Evolutionary conservation across 1,140 invertebrate species (phyloP).

Genomic region (Pogonus chalceus): DNA sequence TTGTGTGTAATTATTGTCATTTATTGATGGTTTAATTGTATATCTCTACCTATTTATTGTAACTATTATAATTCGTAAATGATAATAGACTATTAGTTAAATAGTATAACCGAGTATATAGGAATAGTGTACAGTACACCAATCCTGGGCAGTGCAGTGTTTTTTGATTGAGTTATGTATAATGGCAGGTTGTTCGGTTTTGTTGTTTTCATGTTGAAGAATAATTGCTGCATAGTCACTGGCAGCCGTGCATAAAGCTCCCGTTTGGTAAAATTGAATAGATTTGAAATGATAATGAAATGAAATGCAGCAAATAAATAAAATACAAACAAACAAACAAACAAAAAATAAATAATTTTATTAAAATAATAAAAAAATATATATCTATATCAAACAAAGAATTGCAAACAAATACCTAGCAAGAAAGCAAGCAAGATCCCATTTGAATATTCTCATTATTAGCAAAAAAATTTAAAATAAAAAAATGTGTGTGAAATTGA

Average conservation of each 20-base stretch:
- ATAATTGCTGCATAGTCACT: background rate
- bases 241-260: background rate
- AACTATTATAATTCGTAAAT: constrained; percentile 28
- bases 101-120: constrained; percentile 16
- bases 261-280: too few relatives aligned
- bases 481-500: background rate
- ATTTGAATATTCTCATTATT: constrained; percentile 13
- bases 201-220: constrained; percentile 16
- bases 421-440: too few relatives aligned
- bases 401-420: too few relatives aligned
- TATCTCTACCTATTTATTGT: constrained; percentile 33
- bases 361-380: too few relatives aligned
- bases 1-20: constrained; percentile 37
- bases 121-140: constrained; percentile 5
- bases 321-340: too few relatives aligned
- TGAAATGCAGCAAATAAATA: too few relatives aligned
- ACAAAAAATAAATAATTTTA: too few relatives aligned
- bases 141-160: constrained; percentile 16
- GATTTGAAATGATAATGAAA: too few relatives aligned
- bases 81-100: constrained; percentile 29
- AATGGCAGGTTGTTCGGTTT: constrained; percentile 19
- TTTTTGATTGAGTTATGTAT: constrained; percentile 17
- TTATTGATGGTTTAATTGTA: constrained; percentile 33
- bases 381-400: too few relatives aligned
- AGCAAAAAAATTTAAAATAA: background rate